Evolutionary conservation across 2,797 vertebrate genomes (phyloP).

Genomic region (Labeo calbasu): DNA sequence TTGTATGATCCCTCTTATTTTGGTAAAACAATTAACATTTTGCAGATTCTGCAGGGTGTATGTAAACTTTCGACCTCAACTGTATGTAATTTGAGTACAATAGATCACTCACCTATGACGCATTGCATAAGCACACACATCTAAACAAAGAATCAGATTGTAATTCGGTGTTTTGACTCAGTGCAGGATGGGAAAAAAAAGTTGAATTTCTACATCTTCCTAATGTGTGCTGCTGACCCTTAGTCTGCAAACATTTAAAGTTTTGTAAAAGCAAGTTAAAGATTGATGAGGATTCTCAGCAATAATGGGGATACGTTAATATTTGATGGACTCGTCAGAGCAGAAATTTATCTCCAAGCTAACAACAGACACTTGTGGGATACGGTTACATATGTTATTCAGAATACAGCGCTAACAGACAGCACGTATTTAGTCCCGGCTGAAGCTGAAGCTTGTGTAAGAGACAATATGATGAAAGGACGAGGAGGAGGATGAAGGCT

Average conservation of each 20-base stretch:
- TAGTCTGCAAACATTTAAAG: slow-evolving; percentile 75
- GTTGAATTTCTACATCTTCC: background rate
- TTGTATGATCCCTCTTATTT: too few species aligned
- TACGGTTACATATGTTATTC: slow-evolving; percentile 31
- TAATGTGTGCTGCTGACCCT: slow-evolving; percentile 8
- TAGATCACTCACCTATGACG: background rate
- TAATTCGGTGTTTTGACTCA: background rate
- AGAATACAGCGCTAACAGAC: background rate
- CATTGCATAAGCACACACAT: background rate
- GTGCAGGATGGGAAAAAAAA: background rate
- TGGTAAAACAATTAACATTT: too few species aligned
- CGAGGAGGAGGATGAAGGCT: slow-evolving; percentile 15
- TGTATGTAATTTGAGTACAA: background rate
- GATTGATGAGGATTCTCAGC: slow-evolving; percentile 44
- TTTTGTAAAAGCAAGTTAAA: slow-evolving; percentile 45
- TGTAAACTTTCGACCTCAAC: too few species aligned
- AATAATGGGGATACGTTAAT: slow-evolving; percentile 50
- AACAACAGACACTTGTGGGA: slow-evolving; percentile 17
- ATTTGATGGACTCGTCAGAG: slow-evolving; percentile 46
- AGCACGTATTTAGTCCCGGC: background rate
- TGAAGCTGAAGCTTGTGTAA: slow-evolving; percentile 1
- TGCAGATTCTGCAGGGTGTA: too few species aligned
- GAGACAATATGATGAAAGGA: slow-evolving; percentile 30
- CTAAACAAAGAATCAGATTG: background rate
- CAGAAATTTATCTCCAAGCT: slow-evolving; percentile 35